A percentile compares a stretch with the other conserved stretches of the same genome.
phyloP scores from a whole-genome alignment of 92 coral and sea anemone genomes.

The Palythoa caribaeorum region DNA sequence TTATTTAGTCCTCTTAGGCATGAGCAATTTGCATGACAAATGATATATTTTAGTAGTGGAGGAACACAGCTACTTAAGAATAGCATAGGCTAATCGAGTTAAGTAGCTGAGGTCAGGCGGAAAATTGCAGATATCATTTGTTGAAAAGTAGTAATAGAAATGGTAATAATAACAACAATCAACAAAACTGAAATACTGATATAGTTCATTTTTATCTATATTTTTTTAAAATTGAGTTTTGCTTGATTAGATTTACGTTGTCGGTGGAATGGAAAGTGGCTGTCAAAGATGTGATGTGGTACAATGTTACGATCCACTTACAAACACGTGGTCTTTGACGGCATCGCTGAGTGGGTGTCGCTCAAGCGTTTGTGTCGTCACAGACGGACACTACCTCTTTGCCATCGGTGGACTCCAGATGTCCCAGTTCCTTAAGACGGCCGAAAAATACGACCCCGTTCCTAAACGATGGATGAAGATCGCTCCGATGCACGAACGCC shows the following conservation, averaged over 20 bases:
- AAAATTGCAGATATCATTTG: no score
- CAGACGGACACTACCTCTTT: conserved; percentile 72
- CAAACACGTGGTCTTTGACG: conserved; percentile 73
- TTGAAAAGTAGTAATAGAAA: neutral
- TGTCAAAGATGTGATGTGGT: conserved; percentile 80
- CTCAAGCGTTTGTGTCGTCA: conserved; percentile 77
- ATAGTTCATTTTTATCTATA: no score
- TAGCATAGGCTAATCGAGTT: no score
- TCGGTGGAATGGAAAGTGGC: conserved; percentile 80
- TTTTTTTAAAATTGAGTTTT: neutral
- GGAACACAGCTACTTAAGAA: no score
- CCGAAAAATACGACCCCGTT: conserved; percentile 76
- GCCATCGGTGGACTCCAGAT: conserved; percentile 82
- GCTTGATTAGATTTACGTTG: conserved; percentile 56
- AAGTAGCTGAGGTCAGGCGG: no score
- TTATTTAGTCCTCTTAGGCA: no score
- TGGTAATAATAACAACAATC: neutral
- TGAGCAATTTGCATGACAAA: no score
- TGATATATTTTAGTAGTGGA: no score
- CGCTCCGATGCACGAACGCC: conserved; percentile 78
- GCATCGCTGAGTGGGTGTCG: conserved; percentile 75
- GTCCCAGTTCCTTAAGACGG: conserved; percentile 67
- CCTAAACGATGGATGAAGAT: conserved; percentile 73
- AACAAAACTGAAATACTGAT: no score
- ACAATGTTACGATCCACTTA: conserved; percentile 73